A percentile compares a stretch with the other conserved stretches of the same genome.
Evolutionary conservation across 2,797 vertebrate species (phyloP).

Genomic region (Melanogrammus aeglefinus): DNA sequence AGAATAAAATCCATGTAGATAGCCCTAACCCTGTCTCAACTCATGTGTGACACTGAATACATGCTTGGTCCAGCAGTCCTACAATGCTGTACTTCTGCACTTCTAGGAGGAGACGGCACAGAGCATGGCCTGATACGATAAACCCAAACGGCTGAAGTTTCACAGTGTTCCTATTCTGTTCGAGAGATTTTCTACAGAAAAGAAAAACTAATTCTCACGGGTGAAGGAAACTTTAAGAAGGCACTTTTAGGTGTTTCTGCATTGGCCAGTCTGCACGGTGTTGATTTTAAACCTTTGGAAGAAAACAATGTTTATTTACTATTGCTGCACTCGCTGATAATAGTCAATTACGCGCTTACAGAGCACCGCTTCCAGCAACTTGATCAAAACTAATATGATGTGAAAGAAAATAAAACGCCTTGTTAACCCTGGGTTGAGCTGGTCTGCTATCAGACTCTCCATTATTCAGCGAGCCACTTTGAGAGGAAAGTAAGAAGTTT

Average conservation of each 20-base stretch:
- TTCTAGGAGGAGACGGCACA: neutral
- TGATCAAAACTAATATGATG: neutral
- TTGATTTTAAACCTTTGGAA: neutral
- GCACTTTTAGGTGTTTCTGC: neutral
- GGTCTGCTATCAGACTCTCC: neutral
- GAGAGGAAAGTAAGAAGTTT: neutral
- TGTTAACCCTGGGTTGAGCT: neutral
- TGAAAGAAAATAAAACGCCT: neutral
- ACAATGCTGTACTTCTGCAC: too few relatives aligned
- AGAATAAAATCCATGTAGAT: neutral
- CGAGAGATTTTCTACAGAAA: neutral
- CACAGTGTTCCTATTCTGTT: neutral
- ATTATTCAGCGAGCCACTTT: neutral
- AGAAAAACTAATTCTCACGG: neutral
- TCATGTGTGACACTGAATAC: neutral
- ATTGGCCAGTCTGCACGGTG: neutral
- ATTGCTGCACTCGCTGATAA: neutral
- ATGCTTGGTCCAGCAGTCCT: too few relatives aligned
- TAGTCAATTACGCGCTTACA: neutral
- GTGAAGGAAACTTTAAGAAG: neutral
- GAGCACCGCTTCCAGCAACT: neutral
- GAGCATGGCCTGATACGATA: too few relatives aligned
- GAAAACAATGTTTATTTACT: neutral
- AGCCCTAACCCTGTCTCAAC: neutral
- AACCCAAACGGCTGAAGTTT: neutral